phyloP scores from a whole-genome alignment of 2,113 vertebrate species.

The Columba livia region DNA sequence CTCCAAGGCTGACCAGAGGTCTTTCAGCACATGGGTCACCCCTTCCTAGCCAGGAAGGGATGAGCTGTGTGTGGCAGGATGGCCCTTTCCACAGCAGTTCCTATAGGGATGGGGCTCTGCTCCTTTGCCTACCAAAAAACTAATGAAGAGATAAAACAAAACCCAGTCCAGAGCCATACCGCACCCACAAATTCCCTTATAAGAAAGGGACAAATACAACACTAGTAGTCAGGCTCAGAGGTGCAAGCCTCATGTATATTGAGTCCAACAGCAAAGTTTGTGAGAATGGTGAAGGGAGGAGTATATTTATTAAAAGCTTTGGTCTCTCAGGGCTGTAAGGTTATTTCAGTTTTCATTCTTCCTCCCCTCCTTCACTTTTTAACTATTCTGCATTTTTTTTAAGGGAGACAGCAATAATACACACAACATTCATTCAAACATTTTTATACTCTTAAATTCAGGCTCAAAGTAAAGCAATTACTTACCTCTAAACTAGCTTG shows the following conservation, averaged over 20 bases:
- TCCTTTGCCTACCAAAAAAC: neutral
- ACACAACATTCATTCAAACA: neutral
- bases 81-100: neutral
- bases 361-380: neutral
- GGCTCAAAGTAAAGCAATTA: constrained; percentile 15
- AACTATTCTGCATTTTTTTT: neutral
- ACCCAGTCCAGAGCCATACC: neutral
- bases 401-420: neutral
- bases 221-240: neutral
- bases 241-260: neutral
- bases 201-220: neutral
- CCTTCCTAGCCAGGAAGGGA: neutral
- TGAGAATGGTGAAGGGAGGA: neutral
- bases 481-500: constrained; percentile 95
- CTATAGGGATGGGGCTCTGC: accelerated
- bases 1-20: accelerated
- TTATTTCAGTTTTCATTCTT: neutral
- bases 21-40: neutral
- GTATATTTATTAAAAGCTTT: neutral
- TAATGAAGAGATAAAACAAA: neutral
- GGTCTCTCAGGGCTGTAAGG: neutral
- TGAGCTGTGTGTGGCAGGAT: neutral
- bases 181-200: no score
- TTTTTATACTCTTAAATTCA: neutral
- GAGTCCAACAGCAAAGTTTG: neutral